These are phyloP conservation scores for Styela plicata DNA, from an alignment of 23 tunicate species.

Conservation along the genomic window DNA sequence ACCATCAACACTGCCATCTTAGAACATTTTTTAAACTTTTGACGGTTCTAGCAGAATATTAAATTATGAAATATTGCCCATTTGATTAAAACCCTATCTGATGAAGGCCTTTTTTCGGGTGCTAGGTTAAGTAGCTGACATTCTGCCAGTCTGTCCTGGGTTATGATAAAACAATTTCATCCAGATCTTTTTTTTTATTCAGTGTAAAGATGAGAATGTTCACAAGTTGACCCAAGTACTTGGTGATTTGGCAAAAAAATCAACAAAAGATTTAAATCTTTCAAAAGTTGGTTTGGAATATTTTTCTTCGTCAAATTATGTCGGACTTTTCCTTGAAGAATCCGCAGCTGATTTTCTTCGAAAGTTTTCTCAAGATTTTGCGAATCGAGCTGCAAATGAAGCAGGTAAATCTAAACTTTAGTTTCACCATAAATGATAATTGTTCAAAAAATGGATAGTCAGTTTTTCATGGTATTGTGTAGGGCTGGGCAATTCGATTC, in stretches of 20 bases:
- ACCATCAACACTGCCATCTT: too few relatives aligned
- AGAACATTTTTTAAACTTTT: too few relatives aligned
- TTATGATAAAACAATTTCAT: neutral
- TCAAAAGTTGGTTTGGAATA: conserved; percentile 64
- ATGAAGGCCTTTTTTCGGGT: too few relatives aligned
- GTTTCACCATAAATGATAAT: too few relatives aligned
- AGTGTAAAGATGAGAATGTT: conserved; percentile 89
- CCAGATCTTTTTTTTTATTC: conserved; percentile 6
- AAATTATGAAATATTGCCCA: too few relatives aligned
- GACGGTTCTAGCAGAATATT: too few relatives aligned
- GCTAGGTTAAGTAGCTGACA: neutral
- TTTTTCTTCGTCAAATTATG: conserved; percentile 75
- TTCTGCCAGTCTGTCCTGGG: too few relatives aligned
- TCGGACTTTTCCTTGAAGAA: conserved; percentile 83
- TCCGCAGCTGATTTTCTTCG: conserved; percentile 60
- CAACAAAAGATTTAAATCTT: conserved; percentile 1
- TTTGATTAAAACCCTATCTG: too few relatives aligned
- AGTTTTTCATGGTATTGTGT: too few relatives aligned
- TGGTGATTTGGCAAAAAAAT: conserved; percentile 22
- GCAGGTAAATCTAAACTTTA: too few relatives aligned
- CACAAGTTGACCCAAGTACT: conserved; percentile 43
- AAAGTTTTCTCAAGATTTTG: conserved; percentile 65
- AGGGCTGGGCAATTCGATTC: too few relatives aligned
- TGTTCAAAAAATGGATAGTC: too few relatives aligned
- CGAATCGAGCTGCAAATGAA: conserved; percentile 44